phyloP scores from a whole-genome alignment of 2,113 vertebrate species.

The Bos taurus region ARS-UCD2.0 NC_037328.1:123141501-123142000 shows the following conservation, averaged over 20 bases:
- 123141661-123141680: neutral
- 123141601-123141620: neutral
- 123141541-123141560: neutral
- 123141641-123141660: neutral
- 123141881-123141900: neutral
- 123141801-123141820: neutral
- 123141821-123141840: neutral
- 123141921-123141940: fast-evolving
- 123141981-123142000: neutral
- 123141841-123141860: neutral
- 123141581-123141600: neutral
- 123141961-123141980: neutral
- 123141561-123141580: neutral
- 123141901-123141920: neutral
- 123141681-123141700: neutral
- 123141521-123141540: neutral
- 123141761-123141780: neutral
- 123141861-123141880: neutral
- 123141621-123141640: neutral
- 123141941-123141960: neutral
- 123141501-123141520: neutral
- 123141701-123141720: conserved; percentile 4
- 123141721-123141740: neutral
- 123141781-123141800: neutral
- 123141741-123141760: neutral